Conservation (phyloP, 2,113 vertebrate species). For the Hemicordylus capensis region DNA sequence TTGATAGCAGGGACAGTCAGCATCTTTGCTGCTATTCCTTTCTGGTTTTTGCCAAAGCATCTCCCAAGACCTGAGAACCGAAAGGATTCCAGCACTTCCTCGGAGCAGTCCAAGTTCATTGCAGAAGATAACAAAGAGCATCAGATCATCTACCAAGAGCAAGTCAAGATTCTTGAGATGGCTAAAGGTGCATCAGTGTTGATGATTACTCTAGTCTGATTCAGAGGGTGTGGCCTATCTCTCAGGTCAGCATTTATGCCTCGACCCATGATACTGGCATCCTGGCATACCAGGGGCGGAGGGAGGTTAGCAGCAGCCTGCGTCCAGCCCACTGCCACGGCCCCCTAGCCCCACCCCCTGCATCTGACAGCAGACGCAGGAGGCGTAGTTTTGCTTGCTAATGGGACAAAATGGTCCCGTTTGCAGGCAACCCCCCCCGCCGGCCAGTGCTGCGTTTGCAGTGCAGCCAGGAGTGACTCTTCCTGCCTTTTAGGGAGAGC, state of each 20-base stretch:
- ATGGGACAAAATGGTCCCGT: no score
- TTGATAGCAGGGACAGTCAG: slow-evolving; percentile 87
- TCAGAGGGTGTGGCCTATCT: background rate
- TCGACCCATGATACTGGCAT: background rate
- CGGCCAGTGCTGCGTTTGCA: no score
- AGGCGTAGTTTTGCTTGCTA: no score
- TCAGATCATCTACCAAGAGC: slow-evolving; percentile 67
- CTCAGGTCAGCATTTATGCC: background rate
- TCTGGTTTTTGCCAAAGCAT: slow-evolving; percentile 92
- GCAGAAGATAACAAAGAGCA: slow-evolving; percentile 72
- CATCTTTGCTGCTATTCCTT: slow-evolving; percentile 84
- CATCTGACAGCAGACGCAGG: no score
- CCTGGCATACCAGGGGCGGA: no score
- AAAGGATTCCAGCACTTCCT: slow-evolving; percentile 75
- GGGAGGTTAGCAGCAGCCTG: no score
- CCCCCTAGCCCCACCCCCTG: no score
- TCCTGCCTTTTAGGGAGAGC: no score
- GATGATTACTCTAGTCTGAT: background rate
- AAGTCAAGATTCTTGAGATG: slow-evolving; percentile 81
- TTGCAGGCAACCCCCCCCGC: no score
- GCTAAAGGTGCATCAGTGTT: slow-evolving; percentile 77
- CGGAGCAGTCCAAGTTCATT: slow-evolving; percentile 86
- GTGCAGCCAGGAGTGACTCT: no score
- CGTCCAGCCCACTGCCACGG: no score
- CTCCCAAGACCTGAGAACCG: slow-evolving; percentile 72